Base-by-base conservation (phyloP, 2,113 vertebrate species). In the Varanus salvator region DNA sequence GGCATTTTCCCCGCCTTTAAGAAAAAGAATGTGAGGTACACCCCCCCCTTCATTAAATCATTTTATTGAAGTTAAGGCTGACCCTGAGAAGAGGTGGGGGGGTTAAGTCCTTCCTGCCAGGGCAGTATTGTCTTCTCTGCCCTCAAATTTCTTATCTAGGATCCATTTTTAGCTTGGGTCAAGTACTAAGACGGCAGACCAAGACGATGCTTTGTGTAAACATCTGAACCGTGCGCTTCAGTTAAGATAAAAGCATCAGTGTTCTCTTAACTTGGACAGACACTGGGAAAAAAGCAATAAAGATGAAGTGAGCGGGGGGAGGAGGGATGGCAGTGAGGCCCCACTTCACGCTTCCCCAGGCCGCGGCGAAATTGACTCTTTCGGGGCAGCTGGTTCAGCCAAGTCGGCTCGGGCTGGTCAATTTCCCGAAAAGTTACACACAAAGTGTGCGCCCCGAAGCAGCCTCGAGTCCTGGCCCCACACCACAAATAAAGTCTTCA, bases 241-340 rank as follows among this genome's bases (percentile, higher is more conserved):
- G 92, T 71, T 50, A 90, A 98, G 97, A 98, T 98, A 97, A 98
- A 98, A 98, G 97, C 94, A 86, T 4, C 27, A 23, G 94, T 93
- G 92, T 96, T 21, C 93, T 95, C 94, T 96, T 98, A 97, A 98
- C 97, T 95, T 95, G 96, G 93, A 94, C 95, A 97, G 97, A 97
- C 97, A 94, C 98, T 98, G 98, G 97, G 97, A 97, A 98, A 98
- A 89, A 97, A 96, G 97, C 97, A 97, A 98, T 99, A 99, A 98
- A 99, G 98, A 99, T 98, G 98, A 57, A 75, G 48, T 17, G 44
- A 29, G 29, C 21, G 14, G 72, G 3, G 34, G 15, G 31, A 31
- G 8, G 57, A 17, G 9, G 83, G 31, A 95, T 11, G 85, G 87
- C 96, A 96, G 97, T 97, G 96, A 97, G 96, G 93, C 96, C 4